Base-by-base conservation (phyloP, 2,888 invertebrate species). In the Cyclophora punctaria region DNA sequence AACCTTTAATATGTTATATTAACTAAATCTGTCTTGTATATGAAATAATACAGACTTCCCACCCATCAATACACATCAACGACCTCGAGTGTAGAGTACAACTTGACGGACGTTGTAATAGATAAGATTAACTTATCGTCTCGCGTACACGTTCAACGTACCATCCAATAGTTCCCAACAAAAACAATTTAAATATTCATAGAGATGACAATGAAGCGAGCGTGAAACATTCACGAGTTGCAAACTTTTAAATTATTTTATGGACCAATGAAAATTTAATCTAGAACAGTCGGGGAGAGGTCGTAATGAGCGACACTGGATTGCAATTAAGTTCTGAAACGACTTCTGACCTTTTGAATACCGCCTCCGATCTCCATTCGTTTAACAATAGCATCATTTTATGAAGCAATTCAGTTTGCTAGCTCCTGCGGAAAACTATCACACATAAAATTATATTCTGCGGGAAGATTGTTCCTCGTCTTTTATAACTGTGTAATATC, bases 251-350 rank as follows among this genome's bases (percentile, higher is more conserved):
- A 67, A 64, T 59, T 66, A 63, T 65, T 65, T 67, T 60, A 68
- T 57, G 51, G 47, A 40, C 49, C 60, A 60, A 59, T 68, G 64
- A 67, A 73, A 73, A 67, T 69, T 69, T 67, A 64, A 73, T 66
- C 65, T 53, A 52, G 53, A 54, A 7, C 52, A 56, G 62, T 50
- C 49, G 48, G 53, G 56, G 52, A 48, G 57, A 47, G 45, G 47
- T 53, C 57, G 60, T 68, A 69, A 73, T 68, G 66, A 68, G 62
- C 66, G 69, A 64, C 69, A 63, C 62, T 59, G 67, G 64, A 65
- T 68, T 60, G 69, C 69, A 71, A 72, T 75, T 73, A 71, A 59
- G 60, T 55, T 60, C 51, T 58, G 53, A 56, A 62, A 58, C 56
- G 60, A 55, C 56, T 49, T 48, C 57, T 60, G 62, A 64, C 66